phyloP scores from a whole-genome alignment of 2,888 invertebrate genomes.

The Eupithecia subumbrata region DNA sequence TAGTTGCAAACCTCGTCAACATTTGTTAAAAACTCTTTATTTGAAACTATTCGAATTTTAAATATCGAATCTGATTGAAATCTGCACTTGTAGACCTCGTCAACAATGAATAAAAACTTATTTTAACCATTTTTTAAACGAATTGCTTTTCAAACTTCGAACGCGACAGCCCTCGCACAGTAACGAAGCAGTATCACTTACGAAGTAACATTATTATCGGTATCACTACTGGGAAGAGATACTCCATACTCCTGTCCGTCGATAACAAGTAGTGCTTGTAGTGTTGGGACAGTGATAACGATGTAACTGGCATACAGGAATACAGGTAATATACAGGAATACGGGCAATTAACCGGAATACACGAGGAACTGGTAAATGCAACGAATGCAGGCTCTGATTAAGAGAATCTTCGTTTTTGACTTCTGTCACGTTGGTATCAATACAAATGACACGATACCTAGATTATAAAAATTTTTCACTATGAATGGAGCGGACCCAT shows the following conservation, averaged over 20 bases:
- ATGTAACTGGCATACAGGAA: conserved; percentile 10
- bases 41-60: background rate
- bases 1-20: background rate
- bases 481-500: too few relatives aligned
- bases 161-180: conserved; percentile 1
- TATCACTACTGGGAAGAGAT: conserved; percentile 32
- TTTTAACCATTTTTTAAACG: background rate
- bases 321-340: background rate
- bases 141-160: background rate
- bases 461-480: too few relatives aligned
- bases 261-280: conserved; percentile 31
- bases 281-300: conserved; percentile 19
- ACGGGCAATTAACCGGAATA: conserved; percentile 7
- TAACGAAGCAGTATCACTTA: conserved; percentile 26
- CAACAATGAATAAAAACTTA: background rate
- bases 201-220: conserved; percentile 9
- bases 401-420: background rate
- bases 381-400: background rate
- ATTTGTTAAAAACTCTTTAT: background rate
- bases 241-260: conserved; percentile 16
- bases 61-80: background rate
- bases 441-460: too few relatives aligned
- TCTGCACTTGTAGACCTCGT: background rate
- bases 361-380: background rate
- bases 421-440: background rate